Evolutionary conservation across 2,888 invertebrate species (phyloP).

Genomic region (Zeuzera pyrina): DNA sequence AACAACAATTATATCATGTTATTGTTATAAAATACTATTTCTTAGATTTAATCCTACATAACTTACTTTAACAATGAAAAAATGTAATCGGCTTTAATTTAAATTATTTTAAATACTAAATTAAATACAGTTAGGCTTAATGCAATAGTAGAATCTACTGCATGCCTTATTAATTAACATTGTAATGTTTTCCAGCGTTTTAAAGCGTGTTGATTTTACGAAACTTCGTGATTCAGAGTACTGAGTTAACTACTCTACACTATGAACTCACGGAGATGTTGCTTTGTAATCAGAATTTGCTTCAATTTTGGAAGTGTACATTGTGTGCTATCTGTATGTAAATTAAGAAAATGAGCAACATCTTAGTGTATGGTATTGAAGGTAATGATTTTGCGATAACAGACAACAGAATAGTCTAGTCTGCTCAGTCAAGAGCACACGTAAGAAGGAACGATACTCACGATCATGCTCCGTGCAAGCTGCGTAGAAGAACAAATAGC

Average conservation of each 20-base stretch:
- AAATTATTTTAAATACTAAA: no score
- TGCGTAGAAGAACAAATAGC: constrained; percentile 78
- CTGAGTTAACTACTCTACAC: constrained; percentile 21
- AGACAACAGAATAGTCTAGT: neutral
- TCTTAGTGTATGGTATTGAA: constrained; percentile 26
- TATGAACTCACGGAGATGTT: constrained; percentile 62
- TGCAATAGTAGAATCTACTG: no score
- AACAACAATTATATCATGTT: neutral
- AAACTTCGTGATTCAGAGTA: constrained; percentile 24
- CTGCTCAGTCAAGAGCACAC: neutral
- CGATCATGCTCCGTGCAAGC: constrained; percentile 94
- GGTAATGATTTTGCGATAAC: neutral
- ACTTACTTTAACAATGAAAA: no score
- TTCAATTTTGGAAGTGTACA: neutral
- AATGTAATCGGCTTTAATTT: no score
- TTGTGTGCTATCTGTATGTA: neutral
- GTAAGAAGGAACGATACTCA: constrained; percentile 74
- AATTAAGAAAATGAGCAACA: constrained; percentile 26
- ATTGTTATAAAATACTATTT: no score
- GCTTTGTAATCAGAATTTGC: constrained; percentile 25
- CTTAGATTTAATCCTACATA: no score
- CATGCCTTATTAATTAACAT: constrained; percentile 24
- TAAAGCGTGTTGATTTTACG: constrained; percentile 35
- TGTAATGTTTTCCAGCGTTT: constrained; percentile 25
- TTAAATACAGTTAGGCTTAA: no score